phyloP scores from a whole-genome alignment of 2,888 invertebrate genomes.

The Acleris holmiana region DNA sequence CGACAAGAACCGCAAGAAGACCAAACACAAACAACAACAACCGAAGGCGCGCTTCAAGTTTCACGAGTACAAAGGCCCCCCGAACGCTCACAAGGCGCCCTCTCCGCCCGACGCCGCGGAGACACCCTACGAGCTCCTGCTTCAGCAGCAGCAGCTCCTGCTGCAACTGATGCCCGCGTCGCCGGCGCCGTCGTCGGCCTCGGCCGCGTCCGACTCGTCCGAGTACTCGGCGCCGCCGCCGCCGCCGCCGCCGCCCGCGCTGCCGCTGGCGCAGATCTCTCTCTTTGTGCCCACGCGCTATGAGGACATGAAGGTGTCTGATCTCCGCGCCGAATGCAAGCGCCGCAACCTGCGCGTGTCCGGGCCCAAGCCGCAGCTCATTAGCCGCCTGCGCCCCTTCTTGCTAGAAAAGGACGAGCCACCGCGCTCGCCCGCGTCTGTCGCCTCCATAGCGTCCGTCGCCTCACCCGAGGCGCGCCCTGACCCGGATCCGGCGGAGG shows the following conservation, averaged over 20 bases:
- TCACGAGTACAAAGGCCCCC: slow-evolving; percentile 94
- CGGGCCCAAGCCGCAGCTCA: slow-evolving; percentile 97
- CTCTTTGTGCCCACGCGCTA: slow-evolving; percentile 84
- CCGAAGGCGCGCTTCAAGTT: slow-evolving; percentile 91
- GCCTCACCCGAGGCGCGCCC: slow-evolving; percentile 61
- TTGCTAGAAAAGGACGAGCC: slow-evolving; percentile 78
- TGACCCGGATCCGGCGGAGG: slow-evolving; percentile 83
- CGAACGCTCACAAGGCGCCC: slow-evolving; percentile 92
- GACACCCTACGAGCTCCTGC: slow-evolving; percentile 94
- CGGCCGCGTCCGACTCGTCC: slow-evolving; percentile 68
- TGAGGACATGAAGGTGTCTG: slow-evolving; percentile 97
- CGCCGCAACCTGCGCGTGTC: slow-evolving; percentile 97
- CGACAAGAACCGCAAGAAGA: slow-evolving; percentile 92
- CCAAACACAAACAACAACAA: slow-evolving; percentile 88
- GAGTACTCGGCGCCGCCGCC: slow-evolving; percentile 79
- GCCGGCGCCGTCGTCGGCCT: slow-evolving; percentile 71
- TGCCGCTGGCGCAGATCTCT: slow-evolving; percentile 56
- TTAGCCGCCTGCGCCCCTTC: slow-evolving; percentile 94
- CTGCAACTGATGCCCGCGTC: slow-evolving; percentile 92
- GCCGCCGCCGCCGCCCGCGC: slow-evolving; percentile 74
- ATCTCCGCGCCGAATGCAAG: slow-evolving; percentile 96
- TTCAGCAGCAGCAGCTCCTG: slow-evolving; percentile 97
- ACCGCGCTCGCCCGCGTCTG: slow-evolving; percentile 64
- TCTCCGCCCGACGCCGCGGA: slow-evolving; percentile 85
- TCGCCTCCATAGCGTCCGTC: slow-evolving; percentile 58